Evolutionary conservation across 2,113 vertebrate genomes (phyloP), one percentile per base, ranked within the genome.

Genomic region (Triplophysa tibetana): DNA sequence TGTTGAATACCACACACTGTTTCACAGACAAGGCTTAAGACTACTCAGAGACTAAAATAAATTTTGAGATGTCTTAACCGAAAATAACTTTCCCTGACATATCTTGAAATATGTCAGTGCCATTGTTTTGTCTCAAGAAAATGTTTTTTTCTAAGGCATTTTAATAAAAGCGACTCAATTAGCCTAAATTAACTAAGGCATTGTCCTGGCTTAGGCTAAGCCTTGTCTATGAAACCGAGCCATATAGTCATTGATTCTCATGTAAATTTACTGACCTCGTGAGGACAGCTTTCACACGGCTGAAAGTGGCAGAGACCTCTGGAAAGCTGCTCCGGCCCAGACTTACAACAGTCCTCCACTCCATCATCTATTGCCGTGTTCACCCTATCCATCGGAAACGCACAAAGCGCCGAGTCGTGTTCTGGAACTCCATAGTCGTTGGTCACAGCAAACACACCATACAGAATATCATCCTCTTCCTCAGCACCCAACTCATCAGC

Each of bases 241-340:
- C 29, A 29, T 29, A 29, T 4, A 29, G 3, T 29, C 29, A 29
- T 29, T 12, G 4, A 43, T 45, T n/a, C 63, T 26, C 3, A 41
- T 33, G 60, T 45, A 41, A 76, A 64, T 50, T 24, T 17, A 80
- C 80, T 58, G 62, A 85, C 83, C 80, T 85, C 83, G 14, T 85
- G 92, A 0, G 96, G 97, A 80, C 97, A 99, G 85, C 94, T 95
- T 82, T 95, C 93, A 69, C 89, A 89, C 0, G 87, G 77, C 89
- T 98, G 96, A 90, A 96, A 99, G 85, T 96, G 96, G 75, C 92
- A 91, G 12, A 99, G 95, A 0, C 95, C 96, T 60, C 96, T 87
- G 23, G 84, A 90, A 62, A 95, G 88, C 9, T 92, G 86, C 58
- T 91, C 92, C 0, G 88, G 89, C 1, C 92, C 86, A 0, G 91